Evolutionary conservation across 2,888 invertebrate species (phyloP).

Genomic region (Iselma pallidipennis): DNA sequence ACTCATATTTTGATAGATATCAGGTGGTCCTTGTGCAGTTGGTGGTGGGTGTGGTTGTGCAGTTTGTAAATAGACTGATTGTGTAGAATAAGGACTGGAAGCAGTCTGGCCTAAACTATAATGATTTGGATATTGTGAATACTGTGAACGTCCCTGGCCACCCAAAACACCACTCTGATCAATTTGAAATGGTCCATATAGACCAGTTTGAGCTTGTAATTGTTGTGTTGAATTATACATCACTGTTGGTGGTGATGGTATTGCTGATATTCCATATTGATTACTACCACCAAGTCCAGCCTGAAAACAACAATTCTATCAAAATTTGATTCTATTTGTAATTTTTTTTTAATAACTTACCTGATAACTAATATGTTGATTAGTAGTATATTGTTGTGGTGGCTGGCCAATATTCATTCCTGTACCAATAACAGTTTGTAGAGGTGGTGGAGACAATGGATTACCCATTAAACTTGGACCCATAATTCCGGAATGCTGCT

Average conservation of each 20-base stretch:
- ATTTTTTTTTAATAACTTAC: slow-evolving; percentile 53
- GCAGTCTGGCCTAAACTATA: slow-evolving; percentile 66
- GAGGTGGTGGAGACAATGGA: slow-evolving; percentile 65
- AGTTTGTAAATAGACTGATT: slow-evolving; percentile 67
- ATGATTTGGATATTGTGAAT: slow-evolving; percentile 71
- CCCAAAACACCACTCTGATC: slow-evolving; percentile 59
- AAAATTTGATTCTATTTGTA: neutral
- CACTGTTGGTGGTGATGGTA: slow-evolving; percentile 84
- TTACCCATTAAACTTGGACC: slow-evolving; percentile 54
- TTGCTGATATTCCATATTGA: slow-evolving; percentile 81
- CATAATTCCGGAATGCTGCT: slow-evolving; percentile 54
- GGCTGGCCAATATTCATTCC: slow-evolving; percentile 58
- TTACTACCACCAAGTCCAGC: slow-evolving; percentile 54
- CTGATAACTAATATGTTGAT: slow-evolving; percentile 73
- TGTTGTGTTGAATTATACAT: slow-evolving; percentile 78
- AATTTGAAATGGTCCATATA: slow-evolving; percentile 82
- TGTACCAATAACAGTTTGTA: slow-evolving; percentile 59
- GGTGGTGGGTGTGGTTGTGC: slow-evolving; percentile 62
- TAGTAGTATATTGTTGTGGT: slow-evolving; percentile 60
- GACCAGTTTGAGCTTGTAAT: slow-evolving; percentile 72
- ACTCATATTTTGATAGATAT: slow-evolving; percentile 65
- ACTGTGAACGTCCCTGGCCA: slow-evolving; percentile 77
- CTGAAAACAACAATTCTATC: slow-evolving; percentile 44
- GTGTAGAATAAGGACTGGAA: slow-evolving; percentile 57
- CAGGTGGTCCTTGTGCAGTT: slow-evolving; percentile 65